Evolutionary conservation across 2,888 invertebrate species (phyloP).

Genomic region (Eristalinus sepulchralis): DNA sequence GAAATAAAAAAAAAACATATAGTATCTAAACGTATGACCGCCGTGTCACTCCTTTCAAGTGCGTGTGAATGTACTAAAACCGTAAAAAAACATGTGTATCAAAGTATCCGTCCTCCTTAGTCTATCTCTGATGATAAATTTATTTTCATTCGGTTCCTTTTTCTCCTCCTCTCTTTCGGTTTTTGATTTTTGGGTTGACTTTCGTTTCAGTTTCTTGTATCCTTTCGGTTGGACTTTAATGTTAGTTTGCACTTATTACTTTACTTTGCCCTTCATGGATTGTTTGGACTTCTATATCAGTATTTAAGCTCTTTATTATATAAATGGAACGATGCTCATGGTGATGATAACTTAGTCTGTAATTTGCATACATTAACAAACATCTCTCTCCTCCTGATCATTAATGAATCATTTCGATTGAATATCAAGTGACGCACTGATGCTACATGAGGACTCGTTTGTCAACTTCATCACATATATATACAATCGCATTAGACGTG

Average conservation of each 20-base stretch:
- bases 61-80: constrained; percentile 51
- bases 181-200: constrained; percentile 1
- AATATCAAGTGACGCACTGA: constrained; percentile 15
- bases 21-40: not conserved
- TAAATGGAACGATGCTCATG: constrained; percentile 63
- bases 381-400: constrained; percentile 21
- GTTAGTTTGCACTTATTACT: constrained; percentile 67
- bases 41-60: constrained; percentile 55
- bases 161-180: not conserved
- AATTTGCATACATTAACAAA: constrained; percentile 46
- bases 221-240: constrained; percentile 27
- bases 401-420: constrained; percentile 42
- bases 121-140: constrained; percentile 15
- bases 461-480: constrained; percentile 4
- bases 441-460: constrained; percentile 19
- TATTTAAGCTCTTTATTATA: constrained; percentile 29
- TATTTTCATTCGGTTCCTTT: constrained; percentile 33
- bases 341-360: constrained; percentile 55
- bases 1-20: constrained; percentile 10
- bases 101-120: constrained; percentile 12
- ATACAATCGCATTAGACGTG: not conserved
- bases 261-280: constrained; percentile 63
- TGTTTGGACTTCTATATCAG: constrained; percentile 51
- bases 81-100: not conserved
- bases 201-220: constrained; percentile 15